Evolutionary conservation across 1,140 invertebrate species (phyloP), one percentile per base, ranked within the genome.

Genomic region (Antheraea mylitta): DNA sequence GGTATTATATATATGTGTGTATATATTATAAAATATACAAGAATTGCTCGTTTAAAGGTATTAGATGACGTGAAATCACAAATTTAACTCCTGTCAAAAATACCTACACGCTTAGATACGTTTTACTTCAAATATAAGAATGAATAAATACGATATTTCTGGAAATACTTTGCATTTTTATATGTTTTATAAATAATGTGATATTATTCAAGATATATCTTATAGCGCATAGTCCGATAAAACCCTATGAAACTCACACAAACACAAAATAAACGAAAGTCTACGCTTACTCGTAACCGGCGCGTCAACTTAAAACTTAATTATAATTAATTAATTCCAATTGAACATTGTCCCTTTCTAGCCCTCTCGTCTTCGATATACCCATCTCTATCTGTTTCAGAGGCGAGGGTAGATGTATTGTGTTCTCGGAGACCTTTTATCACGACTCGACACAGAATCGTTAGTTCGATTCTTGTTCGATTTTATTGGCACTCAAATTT

Each of bases 311-410:
- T 94, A 95, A 91, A 95, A 95, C 94, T 95, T 95, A 95, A 95
- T 95, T 95, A 95, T 95, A 95, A 95, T 95, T 95, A 95, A 95
- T 95, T 95, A 95, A 95, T 95, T 92, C 92, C 89, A 92, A 92
- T 92, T 91, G 90, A 82, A 83, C 79, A 74, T 80, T 77, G 72
- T 92, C 87, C 83, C 80, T 85, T 84, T 90, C 87, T 66, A 78
- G 67, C 89, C 37, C 45, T 68, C 64, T 59, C 76, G 77, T 87
- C 89, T 92, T 90, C 72, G 67, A 73, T 89, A 78, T 68, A 22
- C 36, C 76, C 69, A 67, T 90, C 89, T 69, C 79, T 58, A 36
- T 91, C 85, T 70, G 64, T 75, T 79, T 74, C 73, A 77, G 74
- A 81, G 76, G 78, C 78, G 78, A 87, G 83, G 86, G 88, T 81